A percentile compares a stretch with the other conserved stretches of the same genome.
phyloP scores from a whole-genome alignment of 37 sponge, comb jelly and placozoan genomes.

The Amphimedon queenslandica region DNA sequence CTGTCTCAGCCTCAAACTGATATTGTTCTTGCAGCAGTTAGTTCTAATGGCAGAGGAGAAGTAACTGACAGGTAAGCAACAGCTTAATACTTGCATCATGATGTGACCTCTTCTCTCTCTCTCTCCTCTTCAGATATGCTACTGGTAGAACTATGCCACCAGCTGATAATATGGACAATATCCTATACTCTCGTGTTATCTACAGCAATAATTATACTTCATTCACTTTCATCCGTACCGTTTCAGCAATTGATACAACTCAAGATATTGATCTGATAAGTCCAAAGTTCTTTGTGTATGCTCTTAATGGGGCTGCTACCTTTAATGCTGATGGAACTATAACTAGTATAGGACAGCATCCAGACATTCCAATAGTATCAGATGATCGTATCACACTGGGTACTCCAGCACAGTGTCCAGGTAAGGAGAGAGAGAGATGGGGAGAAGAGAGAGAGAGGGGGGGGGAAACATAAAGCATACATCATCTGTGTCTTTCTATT shows the following conservation, averaged over 20 bases:
- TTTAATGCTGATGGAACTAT: neutral
- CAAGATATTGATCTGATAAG: conserved; percentile 23
- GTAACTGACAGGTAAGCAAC: conserved; percentile 50
- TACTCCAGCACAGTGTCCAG: too few relatives aligned
- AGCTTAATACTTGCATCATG: neutral
- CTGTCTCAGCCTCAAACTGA: conserved; percentile 12
- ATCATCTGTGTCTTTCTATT: too few relatives aligned
- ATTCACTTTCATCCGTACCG: conserved; percentile 38
- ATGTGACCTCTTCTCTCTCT: neutral
- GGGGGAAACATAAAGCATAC: too few relatives aligned
- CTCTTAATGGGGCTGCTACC: conserved; percentile 27
- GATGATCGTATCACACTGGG: too few relatives aligned
- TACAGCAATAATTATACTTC: conserved; percentile 15
- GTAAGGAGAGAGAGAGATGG: too few relatives aligned
- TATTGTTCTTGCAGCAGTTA: conserved; percentile 41
- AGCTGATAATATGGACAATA: conserved; percentile 33
- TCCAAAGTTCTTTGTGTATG: conserved; percentile 40
- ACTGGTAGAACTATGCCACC: conserved; percentile 15
- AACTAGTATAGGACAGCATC: too few relatives aligned
- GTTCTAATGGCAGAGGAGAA: conserved; percentile 11
- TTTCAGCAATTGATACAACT: conserved; percentile 9
- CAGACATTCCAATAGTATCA: too few relatives aligned
- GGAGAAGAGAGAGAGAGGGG: too few relatives aligned
- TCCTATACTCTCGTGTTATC: neutral
- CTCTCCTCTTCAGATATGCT: conserved; percentile 5